Evolutionary conservation across 2,797 vertebrate species (phyloP).

Genomic region (Lerista edwardsae): DNA sequence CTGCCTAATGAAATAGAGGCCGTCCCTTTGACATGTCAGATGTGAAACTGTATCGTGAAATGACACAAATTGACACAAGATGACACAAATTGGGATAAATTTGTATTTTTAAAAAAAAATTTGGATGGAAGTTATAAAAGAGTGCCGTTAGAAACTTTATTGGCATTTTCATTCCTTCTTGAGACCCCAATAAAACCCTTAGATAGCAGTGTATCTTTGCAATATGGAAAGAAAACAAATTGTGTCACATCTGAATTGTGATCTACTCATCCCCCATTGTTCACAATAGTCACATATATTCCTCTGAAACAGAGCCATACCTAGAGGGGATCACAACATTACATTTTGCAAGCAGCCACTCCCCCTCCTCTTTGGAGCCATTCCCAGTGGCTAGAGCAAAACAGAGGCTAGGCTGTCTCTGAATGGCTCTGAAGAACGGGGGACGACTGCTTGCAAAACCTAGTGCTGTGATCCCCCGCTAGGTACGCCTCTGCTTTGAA

Average conservation of each 20-base stretch:
- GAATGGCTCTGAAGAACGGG: too few relatives aligned
- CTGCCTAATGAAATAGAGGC: rapidly evolving
- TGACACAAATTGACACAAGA: neutral
- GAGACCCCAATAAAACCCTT: neutral
- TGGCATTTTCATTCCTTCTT: neutral
- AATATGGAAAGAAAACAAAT: neutral
- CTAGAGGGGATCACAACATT: too few relatives aligned
- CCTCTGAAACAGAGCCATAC: too few relatives aligned
- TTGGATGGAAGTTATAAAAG: rapidly evolving
- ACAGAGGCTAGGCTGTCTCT: too few relatives aligned
- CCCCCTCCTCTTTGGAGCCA: too few relatives aligned
- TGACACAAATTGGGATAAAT: neutral
- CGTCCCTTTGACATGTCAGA: neutral
- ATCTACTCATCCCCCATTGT: too few relatives aligned
- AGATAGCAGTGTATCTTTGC: neutral
- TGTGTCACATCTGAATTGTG: too few relatives aligned
- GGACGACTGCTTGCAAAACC: too few relatives aligned
- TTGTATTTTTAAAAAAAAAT: neutral
- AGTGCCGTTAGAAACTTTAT: neutral
- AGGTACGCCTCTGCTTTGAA: too few relatives aligned
- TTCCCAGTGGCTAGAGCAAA: too few relatives aligned
- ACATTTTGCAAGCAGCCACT: too few relatives aligned
- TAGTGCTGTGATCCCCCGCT: too few relatives aligned
- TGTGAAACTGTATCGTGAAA: neutral
- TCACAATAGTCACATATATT: neutral